Conservation (phyloP, 1,140 invertebrate species). For the Antheraea pernyi region DNA sequence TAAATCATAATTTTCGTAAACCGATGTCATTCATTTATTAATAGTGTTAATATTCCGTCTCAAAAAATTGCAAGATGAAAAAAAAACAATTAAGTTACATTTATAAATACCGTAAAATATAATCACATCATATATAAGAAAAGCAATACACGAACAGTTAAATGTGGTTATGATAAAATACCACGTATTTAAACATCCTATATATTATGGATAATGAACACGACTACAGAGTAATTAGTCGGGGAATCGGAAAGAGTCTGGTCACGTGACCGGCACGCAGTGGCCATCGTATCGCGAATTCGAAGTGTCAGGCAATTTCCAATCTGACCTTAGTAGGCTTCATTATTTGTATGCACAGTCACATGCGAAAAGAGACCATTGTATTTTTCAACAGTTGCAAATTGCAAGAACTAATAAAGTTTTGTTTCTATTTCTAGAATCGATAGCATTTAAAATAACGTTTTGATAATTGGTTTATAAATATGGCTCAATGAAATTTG, state of each 20-base stretch:
- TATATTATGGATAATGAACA: not conserved
- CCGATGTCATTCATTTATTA: too few species aligned
- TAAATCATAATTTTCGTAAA: too few species aligned
- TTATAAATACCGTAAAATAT: too few species aligned
- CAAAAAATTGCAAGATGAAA: too few species aligned
- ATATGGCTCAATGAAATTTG: not conserved
- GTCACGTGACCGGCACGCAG: slow-evolving; percentile 29
- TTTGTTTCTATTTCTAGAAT: not conserved
- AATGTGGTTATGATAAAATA: not conserved
- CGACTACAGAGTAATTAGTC: not conserved
- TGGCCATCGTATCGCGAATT: slow-evolving; percentile 15
- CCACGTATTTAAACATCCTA: not conserved
- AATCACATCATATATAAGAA: not conserved
- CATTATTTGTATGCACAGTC: slow-evolving; percentile 12
- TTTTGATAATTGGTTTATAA: not conserved
- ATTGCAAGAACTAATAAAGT: too few species aligned
- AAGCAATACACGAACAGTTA: not conserved
- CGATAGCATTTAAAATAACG: not conserved
- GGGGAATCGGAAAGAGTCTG: not conserved
- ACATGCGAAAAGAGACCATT: not conserved
- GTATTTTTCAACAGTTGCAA: not conserved
- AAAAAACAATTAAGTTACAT: too few species aligned
- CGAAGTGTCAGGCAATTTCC: slow-evolving; percentile 19
- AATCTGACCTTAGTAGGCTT: slow-evolving; percentile 28
- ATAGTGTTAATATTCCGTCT: too few species aligned